A percentile compares a stretch with the other conserved stretches of the same genome.
Conservation (phyloP, 2,113 vertebrate genomes). For the Pandion haliaetus region DNA sequence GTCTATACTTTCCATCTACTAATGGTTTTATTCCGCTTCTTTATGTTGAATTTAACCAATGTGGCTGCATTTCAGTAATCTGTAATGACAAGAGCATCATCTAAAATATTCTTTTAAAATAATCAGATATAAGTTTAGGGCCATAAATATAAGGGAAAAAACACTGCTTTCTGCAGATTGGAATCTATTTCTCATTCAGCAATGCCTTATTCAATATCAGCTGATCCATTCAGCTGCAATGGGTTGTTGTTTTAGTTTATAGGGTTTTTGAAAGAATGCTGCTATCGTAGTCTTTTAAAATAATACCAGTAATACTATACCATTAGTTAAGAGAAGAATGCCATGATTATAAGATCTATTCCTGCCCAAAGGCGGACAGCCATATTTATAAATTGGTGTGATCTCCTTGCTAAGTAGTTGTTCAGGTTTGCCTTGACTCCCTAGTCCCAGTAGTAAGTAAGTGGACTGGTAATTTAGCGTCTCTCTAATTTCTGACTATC, state of each 20-base stretch:
- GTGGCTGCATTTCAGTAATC: neutral
- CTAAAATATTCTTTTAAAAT: neutral
- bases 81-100: neutral
- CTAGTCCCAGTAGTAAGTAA: neutral
- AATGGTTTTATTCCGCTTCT: neutral
- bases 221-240: neutral
- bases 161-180: neutral
- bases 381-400: neutral
- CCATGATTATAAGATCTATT: neutral
- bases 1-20: neutral
- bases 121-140: neutral
- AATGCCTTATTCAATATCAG: neutral
- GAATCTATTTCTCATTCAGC: neutral
- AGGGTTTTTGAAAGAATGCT: neutral
- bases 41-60: neutral
- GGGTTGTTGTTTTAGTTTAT: neutral
- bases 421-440: slow-evolving; percentile 1
- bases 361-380: neutral
- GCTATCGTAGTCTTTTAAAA: neutral
- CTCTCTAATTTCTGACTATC: neutral
- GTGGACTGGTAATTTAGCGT: neutral
- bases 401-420: neutral
- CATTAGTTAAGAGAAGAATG: neutral
- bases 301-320: neutral
- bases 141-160: neutral